Percentiles rank a stretch among this genome's conserved stretches.
These are phyloP conservation scores for Takifugu flavidus DNA, from an alignment of 2,113 vertebrate species.

Conservation along the genomic window DNA sequence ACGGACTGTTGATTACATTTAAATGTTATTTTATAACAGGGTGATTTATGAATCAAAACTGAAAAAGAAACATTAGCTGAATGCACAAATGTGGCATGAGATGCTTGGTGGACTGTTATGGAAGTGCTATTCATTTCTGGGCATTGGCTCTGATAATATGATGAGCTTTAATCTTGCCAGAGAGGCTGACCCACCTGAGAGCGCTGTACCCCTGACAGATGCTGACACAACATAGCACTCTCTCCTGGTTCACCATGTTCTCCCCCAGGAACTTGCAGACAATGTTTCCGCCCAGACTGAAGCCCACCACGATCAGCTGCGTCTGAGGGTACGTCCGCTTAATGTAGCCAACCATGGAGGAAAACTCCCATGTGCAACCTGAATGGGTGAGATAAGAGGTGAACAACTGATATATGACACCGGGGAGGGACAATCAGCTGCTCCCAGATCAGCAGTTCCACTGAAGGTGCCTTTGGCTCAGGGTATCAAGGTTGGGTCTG, in stretches of 20 bases:
- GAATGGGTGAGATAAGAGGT: slow-evolving; percentile 5
- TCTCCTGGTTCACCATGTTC: slow-evolving; percentile 87
- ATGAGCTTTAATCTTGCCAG: slow-evolving; percentile 21
- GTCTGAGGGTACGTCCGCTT: slow-evolving; percentile 86
- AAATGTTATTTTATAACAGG: neutral
- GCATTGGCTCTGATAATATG: slow-evolving; percentile 6
- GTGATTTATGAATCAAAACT: neutral
- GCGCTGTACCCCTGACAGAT: slow-evolving; percentile 97
- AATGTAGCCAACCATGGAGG: slow-evolving; percentile 94
- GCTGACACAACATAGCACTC: slow-evolving; percentile 92
- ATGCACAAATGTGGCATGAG: neutral
- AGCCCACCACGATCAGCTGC: slow-evolving; percentile 90
- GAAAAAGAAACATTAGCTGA: neutral
- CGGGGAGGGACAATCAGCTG: neutral
- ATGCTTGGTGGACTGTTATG: neutral
- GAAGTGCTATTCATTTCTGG: slow-evolving; percentile 8
- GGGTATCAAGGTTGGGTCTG: slow-evolving; percentile 1
- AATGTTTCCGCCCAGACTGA: slow-evolving; percentile 97
- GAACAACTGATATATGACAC: slow-evolving; percentile 23
- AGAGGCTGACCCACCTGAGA: slow-evolving; percentile 79
- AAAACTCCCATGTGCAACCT: slow-evolving; percentile 98
- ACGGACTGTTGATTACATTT: no score
- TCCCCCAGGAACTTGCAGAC: slow-evolving; percentile 97
- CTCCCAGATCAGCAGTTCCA: slow-evolving; percentile 18
- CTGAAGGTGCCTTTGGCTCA: slow-evolving; percentile 27